Base-by-base conservation (phyloP, 2,797 vertebrate genomes). In the Scarus forsteni region DNA sequence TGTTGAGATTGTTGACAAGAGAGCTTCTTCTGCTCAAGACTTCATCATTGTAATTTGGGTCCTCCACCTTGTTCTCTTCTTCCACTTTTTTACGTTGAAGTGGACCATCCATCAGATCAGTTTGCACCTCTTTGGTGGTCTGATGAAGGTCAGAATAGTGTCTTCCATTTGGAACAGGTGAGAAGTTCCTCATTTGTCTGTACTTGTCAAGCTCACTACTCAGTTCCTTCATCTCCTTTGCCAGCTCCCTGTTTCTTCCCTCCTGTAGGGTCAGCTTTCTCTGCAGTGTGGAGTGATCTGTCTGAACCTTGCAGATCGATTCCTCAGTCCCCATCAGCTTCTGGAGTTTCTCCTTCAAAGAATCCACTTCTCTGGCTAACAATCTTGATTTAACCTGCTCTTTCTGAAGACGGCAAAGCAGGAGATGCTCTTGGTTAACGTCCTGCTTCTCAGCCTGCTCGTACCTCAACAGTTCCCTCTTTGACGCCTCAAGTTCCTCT, bases 341-440 rank as follows among this genome's bases (percentile, higher is more conserved):
- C 60, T 98, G 95, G 59, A 99, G 95, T 90, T 98, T 98, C 81
- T 97, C 97, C 84, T 97, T 99, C 67, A 99, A 87, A 73, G 92
- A 85, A 11, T 96, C 96, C 11, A 98, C 94, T 89, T 99, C 96
- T 92, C 95, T 95, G 57, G 93, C 94, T 42, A 99, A 91, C 35
- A 98, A 95, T 71, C 96, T 96, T 0, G 96, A 97, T 81, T 97
- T 98, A 1, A 96, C 95, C 90, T 97, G 97, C 79, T 99, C 97
- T 73, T 99, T 97, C 88, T 95, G 96, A 52, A 99, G 94, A 58
- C 94, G 96, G 76, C 94, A 96, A 59, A 97, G 96, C 60, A 99
- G 95, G 56, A 92, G 89, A 59, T 98, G 96, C 68, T 99, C 97
- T 65, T 99, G 95, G 78, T 91, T 97, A 55, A 94, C 93, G 53